phyloP scores from a whole-genome alignment of 1,140 invertebrate genomes.

The Drosophila guanche region DNA sequence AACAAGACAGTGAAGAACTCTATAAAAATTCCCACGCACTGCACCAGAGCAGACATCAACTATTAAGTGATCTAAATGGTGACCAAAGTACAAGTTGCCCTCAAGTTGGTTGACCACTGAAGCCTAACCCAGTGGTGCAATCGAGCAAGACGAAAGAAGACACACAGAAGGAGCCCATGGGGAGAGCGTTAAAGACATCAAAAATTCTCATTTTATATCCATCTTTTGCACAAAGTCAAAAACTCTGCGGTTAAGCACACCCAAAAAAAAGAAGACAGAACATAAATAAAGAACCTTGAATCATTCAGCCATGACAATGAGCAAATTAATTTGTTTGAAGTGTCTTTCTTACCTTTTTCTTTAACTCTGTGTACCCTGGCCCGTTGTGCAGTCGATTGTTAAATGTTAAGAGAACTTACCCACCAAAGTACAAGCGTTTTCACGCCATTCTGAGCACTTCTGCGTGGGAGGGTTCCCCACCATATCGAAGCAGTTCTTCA shows the following conservation, averaged over 20 bases:
- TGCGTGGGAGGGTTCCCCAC: slow-evolving; percentile 26
- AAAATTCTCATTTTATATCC: slow-evolving; percentile 35
- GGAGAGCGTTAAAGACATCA: slow-evolving; percentile 49
- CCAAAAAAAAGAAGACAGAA: slow-evolving; percentile 4
- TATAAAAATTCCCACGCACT: slow-evolving; percentile 60
- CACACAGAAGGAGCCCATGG: slow-evolving; percentile 18
- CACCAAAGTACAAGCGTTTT: slow-evolving; percentile 80
- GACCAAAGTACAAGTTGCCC: slow-evolving; percentile 29
- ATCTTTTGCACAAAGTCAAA: slow-evolving; percentile 13
- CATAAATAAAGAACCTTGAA: slow-evolving; percentile 27
- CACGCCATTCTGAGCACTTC: slow-evolving; percentile 76
- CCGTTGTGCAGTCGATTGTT: slow-evolving; percentile 60
- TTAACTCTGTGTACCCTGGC: neutral
- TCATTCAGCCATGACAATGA: slow-evolving; percentile 40
- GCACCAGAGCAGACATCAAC: slow-evolving; percentile 44
- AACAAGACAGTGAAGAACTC: slow-evolving; percentile 19
- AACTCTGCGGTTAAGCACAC: slow-evolving; percentile 41
- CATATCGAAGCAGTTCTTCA: neutral
- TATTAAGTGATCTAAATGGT: slow-evolving; percentile 38
- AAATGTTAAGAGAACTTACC: slow-evolving; percentile 63
- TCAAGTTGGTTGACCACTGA: slow-evolving; percentile 53
- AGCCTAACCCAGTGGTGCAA: slow-evolving; percentile 60
- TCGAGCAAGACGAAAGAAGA: slow-evolving; percentile 31
- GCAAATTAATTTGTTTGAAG: slow-evolving; percentile 65
- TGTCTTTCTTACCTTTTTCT: slow-evolving; percentile 6